Evolutionary conservation across 2,797 vertebrate species (phyloP).

Genomic region (Centropyge bicolor): DNA sequence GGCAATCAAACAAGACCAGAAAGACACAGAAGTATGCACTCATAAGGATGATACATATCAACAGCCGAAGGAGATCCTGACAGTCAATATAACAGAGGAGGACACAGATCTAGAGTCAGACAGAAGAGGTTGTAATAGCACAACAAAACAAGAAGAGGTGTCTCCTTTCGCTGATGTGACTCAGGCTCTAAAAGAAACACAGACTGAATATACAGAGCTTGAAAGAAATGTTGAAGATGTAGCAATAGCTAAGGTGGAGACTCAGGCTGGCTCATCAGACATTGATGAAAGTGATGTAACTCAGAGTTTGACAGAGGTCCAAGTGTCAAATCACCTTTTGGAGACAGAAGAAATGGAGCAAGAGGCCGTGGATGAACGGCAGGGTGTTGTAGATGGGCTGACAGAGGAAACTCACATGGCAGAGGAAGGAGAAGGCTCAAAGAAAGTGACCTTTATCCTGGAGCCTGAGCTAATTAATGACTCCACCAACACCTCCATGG

Average conservation of each 20-base stretch:
- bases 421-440: constrained; percentile 45
- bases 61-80: constrained; percentile 4
- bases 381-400: background rate
- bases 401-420: background rate
- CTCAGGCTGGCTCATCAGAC: background rate
- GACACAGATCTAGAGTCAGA: constrained; percentile 5
- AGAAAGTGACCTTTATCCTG: constrained; percentile 76
- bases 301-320: constrained; percentile 7
- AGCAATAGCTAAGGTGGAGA: background rate
- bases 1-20: background rate
- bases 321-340: background rate
- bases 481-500: constrained; percentile 36
- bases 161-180: background rate
- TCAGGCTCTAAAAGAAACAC: constrained; percentile 2
- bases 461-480: constrained; percentile 71
- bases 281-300: background rate
- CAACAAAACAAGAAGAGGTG: background rate
- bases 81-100: background rate
- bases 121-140: background rate
- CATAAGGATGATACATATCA: background rate
- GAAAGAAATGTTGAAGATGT: background rate
- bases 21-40: background rate
- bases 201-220: background rate
- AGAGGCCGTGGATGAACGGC: constrained; percentile 1
- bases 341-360: constrained; percentile 2